A percentile compares a stretch with the other conserved stretches of the same genome.
These are phyloP conservation scores for pig (Sus scrofa) DNA, from an alignment of 2,113 vertebrate genomes.

Conservation along the genomic window DNA sequence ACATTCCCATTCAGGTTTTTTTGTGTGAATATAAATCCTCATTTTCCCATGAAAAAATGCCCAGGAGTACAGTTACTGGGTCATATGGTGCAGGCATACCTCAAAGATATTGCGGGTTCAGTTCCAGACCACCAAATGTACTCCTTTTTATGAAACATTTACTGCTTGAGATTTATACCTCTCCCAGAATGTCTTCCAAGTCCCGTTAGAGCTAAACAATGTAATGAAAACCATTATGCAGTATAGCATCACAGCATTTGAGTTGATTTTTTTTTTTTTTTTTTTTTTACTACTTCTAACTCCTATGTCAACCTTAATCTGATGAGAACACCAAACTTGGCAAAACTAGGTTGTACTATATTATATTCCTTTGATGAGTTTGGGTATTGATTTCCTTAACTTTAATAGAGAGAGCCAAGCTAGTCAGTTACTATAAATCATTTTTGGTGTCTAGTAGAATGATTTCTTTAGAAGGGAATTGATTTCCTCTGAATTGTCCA, in stretches of 20 bases:
- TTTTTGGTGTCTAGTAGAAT: slow-evolving; percentile 21
- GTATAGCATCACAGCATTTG: neutral
- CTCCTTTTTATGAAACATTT: neutral
- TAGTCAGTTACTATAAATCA: neutral
- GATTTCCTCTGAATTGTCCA: neutral
- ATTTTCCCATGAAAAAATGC: neutral
- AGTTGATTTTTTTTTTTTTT: neutral
- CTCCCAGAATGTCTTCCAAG: neutral
- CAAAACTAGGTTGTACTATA: neutral
- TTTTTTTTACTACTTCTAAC: neutral
- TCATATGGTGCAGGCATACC: too few species aligned
- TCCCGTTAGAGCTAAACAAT: neutral
- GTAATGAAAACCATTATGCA: neutral
- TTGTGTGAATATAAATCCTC: neutral
- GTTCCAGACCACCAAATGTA: neutral
- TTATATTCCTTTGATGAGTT: neutral
- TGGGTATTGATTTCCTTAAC: neutral
- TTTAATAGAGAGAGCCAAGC: neutral
- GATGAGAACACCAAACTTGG: neutral
- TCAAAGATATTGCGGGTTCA: too few species aligned
- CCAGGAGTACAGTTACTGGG: neutral
- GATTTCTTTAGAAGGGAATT: neutral
- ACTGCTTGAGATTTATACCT: neutral
- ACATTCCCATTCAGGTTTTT: neutral
- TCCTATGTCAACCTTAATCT: neutral